Percentiles rank a stretch among this genome's conserved stretches.
Conservation (phyloP, 2,113 vertebrate genomes). For the Peromyscus polionotus region DNA sequence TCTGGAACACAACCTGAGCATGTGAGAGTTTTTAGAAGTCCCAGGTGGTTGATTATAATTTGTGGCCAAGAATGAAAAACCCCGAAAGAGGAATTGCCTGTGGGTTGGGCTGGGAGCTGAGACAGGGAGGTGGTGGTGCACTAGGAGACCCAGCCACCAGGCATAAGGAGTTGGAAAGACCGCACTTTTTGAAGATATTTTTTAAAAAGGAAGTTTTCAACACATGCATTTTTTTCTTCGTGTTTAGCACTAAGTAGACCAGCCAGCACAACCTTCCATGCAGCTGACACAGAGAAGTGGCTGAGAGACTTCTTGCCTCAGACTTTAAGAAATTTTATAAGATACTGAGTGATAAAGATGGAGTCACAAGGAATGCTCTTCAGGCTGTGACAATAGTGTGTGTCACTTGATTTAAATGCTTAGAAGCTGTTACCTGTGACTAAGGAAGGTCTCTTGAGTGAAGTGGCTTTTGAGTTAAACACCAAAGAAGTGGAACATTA, state of each 20-base stretch:
- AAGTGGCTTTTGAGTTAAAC: conserved; percentile 21
- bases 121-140: background rate
- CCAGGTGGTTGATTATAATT: background rate
- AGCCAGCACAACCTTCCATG: background rate
- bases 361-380: no score
- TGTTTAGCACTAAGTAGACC: background rate
- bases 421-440: background rate
- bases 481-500: background rate
- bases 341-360: background rate
- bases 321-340: background rate
- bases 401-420: background rate
- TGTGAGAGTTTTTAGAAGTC: background rate
- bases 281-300: background rate
- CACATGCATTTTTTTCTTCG: background rate
- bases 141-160: background rate
- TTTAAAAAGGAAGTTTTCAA: background rate
- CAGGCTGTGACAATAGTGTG: background rate
- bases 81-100: background rate
- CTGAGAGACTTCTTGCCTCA: background rate
- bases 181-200: background rate
- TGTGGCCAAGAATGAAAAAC: background rate
- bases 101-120: background rate
- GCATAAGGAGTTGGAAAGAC: background rate
- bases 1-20: background rate
- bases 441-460: background rate